These are phyloP conservation scores for Crotalus horridus DNA, from an alignment of 2,113 vertebrate genomes.

Conservation along the genomic window DNA sequence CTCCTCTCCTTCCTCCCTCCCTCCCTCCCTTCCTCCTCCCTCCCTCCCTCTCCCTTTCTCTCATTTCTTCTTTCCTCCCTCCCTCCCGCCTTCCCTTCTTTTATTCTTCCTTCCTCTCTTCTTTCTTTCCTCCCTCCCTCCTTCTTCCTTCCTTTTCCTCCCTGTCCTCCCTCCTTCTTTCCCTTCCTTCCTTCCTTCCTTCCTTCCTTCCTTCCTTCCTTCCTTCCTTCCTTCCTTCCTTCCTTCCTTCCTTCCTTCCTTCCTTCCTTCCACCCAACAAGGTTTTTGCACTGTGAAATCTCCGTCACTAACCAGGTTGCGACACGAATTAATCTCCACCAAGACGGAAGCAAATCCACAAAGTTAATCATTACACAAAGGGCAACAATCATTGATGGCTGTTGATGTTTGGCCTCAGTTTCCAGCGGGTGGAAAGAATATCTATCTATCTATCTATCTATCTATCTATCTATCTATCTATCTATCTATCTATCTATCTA, in stretches of 20 bases:
- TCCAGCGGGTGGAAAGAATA: not conserved
- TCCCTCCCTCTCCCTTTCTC: too few relatives aligned
- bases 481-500: too few relatives aligned
- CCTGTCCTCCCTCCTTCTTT: too few relatives aligned
- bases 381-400: not conserved
- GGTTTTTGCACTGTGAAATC: not conserved
- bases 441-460: too few relatives aligned
- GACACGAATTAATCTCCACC: not conserved
- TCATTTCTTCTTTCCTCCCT: too few relatives aligned
- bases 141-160: too few relatives aligned
- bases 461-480: too few relatives aligned
- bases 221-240: rapidly evolving
- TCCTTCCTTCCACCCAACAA: not conserved
- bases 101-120: too few relatives aligned
- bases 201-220: rapidly evolving
- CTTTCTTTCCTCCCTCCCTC: too few relatives aligned
- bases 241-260: rapidly evolving
- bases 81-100: too few relatives aligned
- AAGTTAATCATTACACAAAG: not conserved
- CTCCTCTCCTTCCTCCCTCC: too few relatives aligned
- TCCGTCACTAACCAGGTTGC: not conserved
- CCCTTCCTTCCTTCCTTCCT: rapidly evolving
- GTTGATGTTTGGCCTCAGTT: not conserved
- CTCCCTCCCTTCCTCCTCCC: too few relatives aligned
- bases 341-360: not conserved